A percentile compares a stretch with the other conserved stretches of the same genome.
Evolutionary conservation across 2,797 vertebrate species (phyloP).

Genomic region (Sebastes trivittatus): DNA sequence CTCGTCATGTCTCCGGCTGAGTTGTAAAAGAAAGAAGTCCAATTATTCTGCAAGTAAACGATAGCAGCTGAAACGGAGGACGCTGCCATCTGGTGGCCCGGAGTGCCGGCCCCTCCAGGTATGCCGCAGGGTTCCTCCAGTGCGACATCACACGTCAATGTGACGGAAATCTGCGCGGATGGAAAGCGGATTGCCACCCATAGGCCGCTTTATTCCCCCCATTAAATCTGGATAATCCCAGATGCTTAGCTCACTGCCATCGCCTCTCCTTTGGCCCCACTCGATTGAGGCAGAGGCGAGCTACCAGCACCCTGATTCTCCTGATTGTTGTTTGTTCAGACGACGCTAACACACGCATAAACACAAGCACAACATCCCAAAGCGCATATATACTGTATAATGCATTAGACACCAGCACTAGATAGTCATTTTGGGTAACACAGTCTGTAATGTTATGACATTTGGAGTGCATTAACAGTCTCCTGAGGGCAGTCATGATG

Average conservation of each 20-base stretch:
- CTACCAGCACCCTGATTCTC: conserved; percentile 2
- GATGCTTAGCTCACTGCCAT: conserved; percentile 68
- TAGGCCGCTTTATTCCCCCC: conserved; percentile 69
- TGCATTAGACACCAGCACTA: conserved; percentile 28
- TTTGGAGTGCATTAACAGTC: conserved; percentile 54
- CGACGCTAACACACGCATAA: background rate
- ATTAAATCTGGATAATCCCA: conserved; percentile 78
- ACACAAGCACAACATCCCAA: conserved; percentile 23
- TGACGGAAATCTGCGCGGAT: conserved; percentile 60
- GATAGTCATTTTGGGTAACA: conserved; percentile 47
- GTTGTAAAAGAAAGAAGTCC: background rate
- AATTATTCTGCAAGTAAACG: background rate
- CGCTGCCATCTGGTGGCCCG: background rate
- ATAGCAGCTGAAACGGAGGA: background rate
- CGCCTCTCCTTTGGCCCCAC: conserved; percentile 56
- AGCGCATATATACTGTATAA: conserved; percentile 23
- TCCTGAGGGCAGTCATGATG: conserved; percentile 36
- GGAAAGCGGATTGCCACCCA: conserved; percentile 67
- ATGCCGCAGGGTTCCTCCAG: background rate
- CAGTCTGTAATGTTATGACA: conserved; percentile 48
- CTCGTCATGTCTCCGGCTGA: background rate
- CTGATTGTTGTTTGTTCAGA: conserved; percentile 44
- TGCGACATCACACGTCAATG: conserved; percentile 53
- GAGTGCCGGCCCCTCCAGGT: background rate
- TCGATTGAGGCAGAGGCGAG: conserved; percentile 6